Evolutionary conservation across 2,888 invertebrate genomes (phyloP).

Genomic region (Nysson spinosus): DNA sequence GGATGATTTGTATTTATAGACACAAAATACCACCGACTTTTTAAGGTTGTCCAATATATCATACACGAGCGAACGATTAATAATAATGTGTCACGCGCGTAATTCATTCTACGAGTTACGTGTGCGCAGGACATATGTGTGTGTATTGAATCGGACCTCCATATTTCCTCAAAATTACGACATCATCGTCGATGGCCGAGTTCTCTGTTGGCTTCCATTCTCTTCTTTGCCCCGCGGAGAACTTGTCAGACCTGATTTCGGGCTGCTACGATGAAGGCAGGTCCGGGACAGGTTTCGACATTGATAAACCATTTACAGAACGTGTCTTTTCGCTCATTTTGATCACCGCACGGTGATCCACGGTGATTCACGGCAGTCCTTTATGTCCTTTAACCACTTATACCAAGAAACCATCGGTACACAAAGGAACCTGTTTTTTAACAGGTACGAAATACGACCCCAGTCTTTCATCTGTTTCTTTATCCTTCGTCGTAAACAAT

Average conservation of each 20-base stretch:
- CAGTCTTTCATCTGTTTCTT: no score
- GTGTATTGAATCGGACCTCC: slow-evolving; percentile 1
- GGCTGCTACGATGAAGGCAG: slow-evolving; percentile 31
- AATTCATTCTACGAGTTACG: neutral
- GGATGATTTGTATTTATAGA: no score
- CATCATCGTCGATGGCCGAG: slow-evolving; percentile 13
- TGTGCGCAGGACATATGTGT: no score
- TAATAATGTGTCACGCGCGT: slow-evolving; percentile 1
- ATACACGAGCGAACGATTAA: neutral
- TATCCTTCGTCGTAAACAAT: no score
- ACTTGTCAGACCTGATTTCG: slow-evolving; percentile 39
- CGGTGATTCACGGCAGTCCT: slow-evolving; percentile 11
- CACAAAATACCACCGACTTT: neutral
- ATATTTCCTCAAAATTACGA: neutral
- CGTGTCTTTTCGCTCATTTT: slow-evolving; percentile 17
- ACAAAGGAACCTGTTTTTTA: slow-evolving; percentile 44
- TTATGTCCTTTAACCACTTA: slow-evolving; percentile 16
- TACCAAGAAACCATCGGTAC: slow-evolving; percentile 20
- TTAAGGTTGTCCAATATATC: neutral
- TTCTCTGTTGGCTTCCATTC: neutral
- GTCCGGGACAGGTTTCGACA: slow-evolving; percentile 33
- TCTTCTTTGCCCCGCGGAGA: neutral
- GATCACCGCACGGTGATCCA: slow-evolving; percentile 13
- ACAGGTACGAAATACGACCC: slow-evolving; percentile 29
- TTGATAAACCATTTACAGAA: slow-evolving; percentile 26